Conservation (phyloP, 2,113 vertebrate species). For the Actinemys pallida region DNA sequence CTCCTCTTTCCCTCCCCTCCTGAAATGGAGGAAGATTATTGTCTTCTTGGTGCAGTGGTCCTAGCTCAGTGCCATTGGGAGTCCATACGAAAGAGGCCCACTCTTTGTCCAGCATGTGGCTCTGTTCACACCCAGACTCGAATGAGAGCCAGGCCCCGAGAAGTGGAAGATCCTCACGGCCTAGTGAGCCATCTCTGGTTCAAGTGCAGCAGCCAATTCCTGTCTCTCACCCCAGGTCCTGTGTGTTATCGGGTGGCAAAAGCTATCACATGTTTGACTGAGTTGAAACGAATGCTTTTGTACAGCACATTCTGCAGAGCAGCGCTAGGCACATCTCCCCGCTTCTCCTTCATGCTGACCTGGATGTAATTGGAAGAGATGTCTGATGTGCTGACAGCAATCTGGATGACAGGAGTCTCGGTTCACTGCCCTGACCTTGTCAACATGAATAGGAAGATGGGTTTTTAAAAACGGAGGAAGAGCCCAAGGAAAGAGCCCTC, state of each 20-base stretch:
- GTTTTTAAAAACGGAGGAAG: neutral
- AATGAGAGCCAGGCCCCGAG: neutral
- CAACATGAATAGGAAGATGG: neutral
- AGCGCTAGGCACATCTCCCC: neutral
- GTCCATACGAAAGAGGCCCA: neutral
- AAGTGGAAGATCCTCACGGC: neutral
- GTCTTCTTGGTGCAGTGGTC: neutral
- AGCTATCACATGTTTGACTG: neutral
- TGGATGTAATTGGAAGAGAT: neutral
- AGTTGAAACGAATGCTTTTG: neutral
- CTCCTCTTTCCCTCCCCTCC: neutral
- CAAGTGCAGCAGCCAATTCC: neutral
- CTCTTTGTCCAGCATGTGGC: neutral
- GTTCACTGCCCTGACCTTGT: neutral
- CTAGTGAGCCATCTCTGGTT: neutral
- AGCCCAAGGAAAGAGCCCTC: neutral
- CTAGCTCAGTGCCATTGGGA: neutral
- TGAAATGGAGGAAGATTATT: neutral
- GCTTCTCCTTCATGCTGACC: neutral
- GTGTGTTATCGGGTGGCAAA: neutral
- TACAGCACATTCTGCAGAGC: neutral
- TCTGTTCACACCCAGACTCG: neutral
- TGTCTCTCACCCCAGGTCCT: neutral
- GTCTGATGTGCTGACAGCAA: neutral
- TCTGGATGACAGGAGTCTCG: neutral